A percentile compares a stretch with the other conserved stretches of the same genome.
phyloP scores from a whole-genome alignment of 1,140 invertebrate genomes.

The Polypedilum pembai region DNA sequence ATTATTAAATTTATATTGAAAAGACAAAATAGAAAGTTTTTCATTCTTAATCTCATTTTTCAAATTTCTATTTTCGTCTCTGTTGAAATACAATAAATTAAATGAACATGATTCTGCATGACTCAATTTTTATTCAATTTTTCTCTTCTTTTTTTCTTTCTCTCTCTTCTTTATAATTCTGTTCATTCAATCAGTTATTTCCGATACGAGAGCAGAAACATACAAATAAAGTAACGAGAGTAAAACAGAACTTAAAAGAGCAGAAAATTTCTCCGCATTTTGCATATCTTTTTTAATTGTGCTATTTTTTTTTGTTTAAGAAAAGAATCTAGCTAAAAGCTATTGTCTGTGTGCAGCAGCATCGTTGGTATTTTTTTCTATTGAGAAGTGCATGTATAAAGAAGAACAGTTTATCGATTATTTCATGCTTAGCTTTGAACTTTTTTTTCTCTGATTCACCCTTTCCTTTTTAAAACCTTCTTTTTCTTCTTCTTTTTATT shows the following conservation, averaged over 20 bases:
- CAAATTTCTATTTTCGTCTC: neutral
- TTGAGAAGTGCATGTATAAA: neutral
- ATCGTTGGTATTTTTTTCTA: neutral
- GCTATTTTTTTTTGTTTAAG: constrained; percentile 20
- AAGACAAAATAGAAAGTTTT: neutral
- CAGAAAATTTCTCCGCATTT: constrained; percentile 12
- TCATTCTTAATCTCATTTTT: constrained; percentile 9
- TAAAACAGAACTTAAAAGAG: constrained; percentile 11
- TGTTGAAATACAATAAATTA: no score
- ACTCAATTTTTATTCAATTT: neutral
- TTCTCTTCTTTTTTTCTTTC: neutral
- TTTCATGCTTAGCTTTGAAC: neutral
- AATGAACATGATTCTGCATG: neutral
- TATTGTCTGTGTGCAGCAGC: neutral
- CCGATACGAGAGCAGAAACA: neutral
- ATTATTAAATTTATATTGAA: neutral
- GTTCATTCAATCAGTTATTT: constrained; percentile 13
- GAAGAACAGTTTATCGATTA: constrained; percentile 18
- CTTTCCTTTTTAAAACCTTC: no score
- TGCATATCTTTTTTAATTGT: constrained; percentile 19
- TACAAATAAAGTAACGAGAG: neutral
- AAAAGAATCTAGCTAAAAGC: neutral
- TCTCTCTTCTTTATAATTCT: neutral
- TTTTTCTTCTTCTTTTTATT: no score
- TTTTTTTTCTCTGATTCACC: neutral